Conservation (phyloP, 2,888 invertebrate species). For the Callinectes sapidus region DNA sequence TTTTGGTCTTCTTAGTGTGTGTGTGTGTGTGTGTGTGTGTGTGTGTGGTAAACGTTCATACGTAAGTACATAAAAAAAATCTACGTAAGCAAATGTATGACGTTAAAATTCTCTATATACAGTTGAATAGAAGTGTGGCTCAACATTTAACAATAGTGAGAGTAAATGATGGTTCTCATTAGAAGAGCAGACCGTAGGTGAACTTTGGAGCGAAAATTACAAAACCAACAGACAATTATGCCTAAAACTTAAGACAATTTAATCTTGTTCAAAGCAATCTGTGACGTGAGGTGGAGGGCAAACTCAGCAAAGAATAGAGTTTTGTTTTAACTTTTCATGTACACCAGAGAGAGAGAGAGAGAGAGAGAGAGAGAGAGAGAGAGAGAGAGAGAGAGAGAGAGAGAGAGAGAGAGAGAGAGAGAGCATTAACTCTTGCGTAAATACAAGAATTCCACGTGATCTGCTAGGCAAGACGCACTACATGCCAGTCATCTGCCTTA, state of each 20-base stretch:
- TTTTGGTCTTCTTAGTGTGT: too few species aligned
- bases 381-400: slow-evolving; percentile 21
- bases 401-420: not conserved
- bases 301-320: not conserved
- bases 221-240: not conserved
- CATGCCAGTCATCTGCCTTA: too few species aligned
- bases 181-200: not conserved
- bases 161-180: not conserved
- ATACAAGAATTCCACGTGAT: too few species aligned
- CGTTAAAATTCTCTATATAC: not conserved
- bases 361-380: not conserved
- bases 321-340: not conserved
- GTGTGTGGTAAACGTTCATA: too few species aligned
- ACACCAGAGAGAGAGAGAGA: not conserved
- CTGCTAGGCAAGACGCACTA: too few species aligned
- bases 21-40: too few species aligned
- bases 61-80: too few species aligned
- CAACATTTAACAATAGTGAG: not conserved
- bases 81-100: too few species aligned
- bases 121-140: not conserved
- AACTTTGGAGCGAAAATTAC: not conserved
- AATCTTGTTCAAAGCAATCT: not conserved
- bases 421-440: not conserved
- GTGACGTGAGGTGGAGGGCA: not conserved
- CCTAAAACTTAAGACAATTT: not conserved